Evolutionary conservation across 2,113 vertebrate genomes (phyloP), one percentile per base, ranked within the genome.

Genomic region (Cyanoderma ruficeps): DNA sequence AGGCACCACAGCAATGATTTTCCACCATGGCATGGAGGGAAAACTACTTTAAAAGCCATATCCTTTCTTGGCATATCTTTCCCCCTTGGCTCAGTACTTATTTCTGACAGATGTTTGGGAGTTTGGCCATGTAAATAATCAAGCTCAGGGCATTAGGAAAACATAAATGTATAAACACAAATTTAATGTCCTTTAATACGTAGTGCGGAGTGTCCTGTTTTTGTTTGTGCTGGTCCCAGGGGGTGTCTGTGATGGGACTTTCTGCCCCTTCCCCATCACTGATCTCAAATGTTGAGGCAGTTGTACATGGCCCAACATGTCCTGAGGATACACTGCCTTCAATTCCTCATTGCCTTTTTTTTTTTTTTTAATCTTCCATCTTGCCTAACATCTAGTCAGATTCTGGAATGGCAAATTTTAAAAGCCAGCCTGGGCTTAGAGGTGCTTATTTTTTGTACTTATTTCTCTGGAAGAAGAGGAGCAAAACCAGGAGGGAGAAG

Each of bases 291-390:
- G 11, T 24, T 41, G 15, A 5, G 12, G 23, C 11, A 25, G 6
- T 33, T 57, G 8, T 10, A 37, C 0, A 0, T 0, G 15, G n/a
- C 18, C 23, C 16, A 20, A 23, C 16, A 11, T 0, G 0, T 72
- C 47, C 25, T 17, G 24, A 86, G 76, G 25, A 20, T 89, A 79
- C 0, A 2, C 23, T 57, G 63, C 50, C 24, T 77, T 24, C 37
- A 65, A 0, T 5, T 70, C 31, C 21, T 60, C n/a, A 33, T 20
- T 3, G 2, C 16, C 37, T 72, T 61, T 22, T 9, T 39, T 14
- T 14, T 74, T 9, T 16, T 79, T 77, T 11, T 27, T 0, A n/a
- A 0, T 68, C 47, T 86, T 83, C 27, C n/a, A 77, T 4, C n/a
- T 86, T 80, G 22, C 42, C 41, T 60, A 76, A 47, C 28, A 61